Evolutionary conservation across 1,140 invertebrate species (phyloP), one percentile per base, ranked within the genome.

Genomic region (Heliothis virescens): DNA sequence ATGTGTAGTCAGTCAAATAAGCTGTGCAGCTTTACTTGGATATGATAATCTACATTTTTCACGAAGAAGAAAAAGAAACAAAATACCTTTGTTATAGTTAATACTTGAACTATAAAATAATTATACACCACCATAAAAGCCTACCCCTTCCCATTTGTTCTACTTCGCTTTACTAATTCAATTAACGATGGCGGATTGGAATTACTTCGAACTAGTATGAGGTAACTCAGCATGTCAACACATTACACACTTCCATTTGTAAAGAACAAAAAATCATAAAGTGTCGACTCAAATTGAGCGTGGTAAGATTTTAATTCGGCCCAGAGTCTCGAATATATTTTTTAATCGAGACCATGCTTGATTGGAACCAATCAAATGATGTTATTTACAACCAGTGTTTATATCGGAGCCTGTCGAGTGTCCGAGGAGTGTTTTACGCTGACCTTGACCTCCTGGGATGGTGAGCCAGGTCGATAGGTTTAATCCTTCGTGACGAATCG

Each of bases 301-400:
- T 83, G 79, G 79, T 81, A 83, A 75, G 55, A 79, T 82, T 81
- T 67, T 83, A 84, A 86, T 83, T 83, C 82, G 81, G 76, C 82
- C 81, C 78, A 80, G 83, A 81, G 77, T 79, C 41, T 81, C 73
- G 72, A 76, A 74, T 83, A 79, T 79, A 83, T 85, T 88, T 87
- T 92, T 92, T 90, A 91, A 92, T 89, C 86, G 87, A 86, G 82
- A 87, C 86, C 86, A 85, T 89, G 79, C 60, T 89, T 92, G 91
- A 91, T 93, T 91, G 89, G 92, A 92, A 92, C 88, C 89, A 92
- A 93, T 93, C 87, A 91, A 90, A 90, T 87, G 86, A 89, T 89
- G 85, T 92, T 88, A 87, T 93, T 93, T 93, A 93, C 89, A 82
- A 86, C 79, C 88, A 71, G 82, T 85, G 82, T 85, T 85, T 82